Evolutionary conservation across 2,113 vertebrate species (phyloP).

Genomic region (Nycticebus coucang): DNA sequence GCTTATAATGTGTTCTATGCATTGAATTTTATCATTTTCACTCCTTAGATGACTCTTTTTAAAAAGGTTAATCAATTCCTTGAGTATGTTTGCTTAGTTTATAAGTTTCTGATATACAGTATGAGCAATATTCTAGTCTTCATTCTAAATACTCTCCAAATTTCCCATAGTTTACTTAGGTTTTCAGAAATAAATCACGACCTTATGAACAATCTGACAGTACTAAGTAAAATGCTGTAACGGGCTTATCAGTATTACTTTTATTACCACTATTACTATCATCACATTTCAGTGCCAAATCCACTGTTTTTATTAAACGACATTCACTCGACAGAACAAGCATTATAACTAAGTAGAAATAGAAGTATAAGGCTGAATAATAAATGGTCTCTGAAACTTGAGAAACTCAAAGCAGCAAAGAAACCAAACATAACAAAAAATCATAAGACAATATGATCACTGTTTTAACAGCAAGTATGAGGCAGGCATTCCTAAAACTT

Average conservation of each 20-base stretch:
- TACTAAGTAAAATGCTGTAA: neutral
- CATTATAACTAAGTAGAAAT: neutral
- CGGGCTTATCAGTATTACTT: neutral
- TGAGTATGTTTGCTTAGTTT: neutral
- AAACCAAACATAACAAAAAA: neutral
- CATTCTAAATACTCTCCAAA: constrained; percentile 1
- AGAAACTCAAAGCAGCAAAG: constrained; percentile 30
- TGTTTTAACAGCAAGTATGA: neutral
- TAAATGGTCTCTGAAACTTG: neutral
- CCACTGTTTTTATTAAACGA: constrained; percentile 1
- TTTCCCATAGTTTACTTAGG: neutral
- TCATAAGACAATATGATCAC: neutral
- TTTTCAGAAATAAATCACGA: neutral
- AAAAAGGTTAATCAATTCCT: neutral
- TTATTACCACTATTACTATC: neutral
- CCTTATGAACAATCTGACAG: neutral
- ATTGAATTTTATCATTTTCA: neutral
- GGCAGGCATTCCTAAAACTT: neutral
- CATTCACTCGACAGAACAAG: neutral
- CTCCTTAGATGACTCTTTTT: constrained; percentile 3
- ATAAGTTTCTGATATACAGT: neutral
- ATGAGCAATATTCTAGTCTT: neutral
- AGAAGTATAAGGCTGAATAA: neutral
- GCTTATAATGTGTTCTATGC: neutral
- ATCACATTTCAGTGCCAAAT: neutral